phyloP scores from a whole-genome alignment of 1,140 invertebrate genomes.

The Formica exsecta region DNA sequence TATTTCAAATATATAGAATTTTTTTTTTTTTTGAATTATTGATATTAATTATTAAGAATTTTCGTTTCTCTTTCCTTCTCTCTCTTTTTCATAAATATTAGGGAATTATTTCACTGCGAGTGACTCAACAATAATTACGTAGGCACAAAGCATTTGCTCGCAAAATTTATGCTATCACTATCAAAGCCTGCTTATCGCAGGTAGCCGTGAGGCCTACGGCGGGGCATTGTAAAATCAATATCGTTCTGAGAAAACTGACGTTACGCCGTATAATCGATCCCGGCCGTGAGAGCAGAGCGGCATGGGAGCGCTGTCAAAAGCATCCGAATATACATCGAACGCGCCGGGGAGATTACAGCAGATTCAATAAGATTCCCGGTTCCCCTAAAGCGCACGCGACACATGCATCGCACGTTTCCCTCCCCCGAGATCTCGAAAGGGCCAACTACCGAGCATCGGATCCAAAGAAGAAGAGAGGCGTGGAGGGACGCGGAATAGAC shows the following conservation, averaged over 20 bases:
- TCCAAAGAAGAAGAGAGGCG: not conserved
- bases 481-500: slow-evolving; percentile 6
- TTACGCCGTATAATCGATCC: slow-evolving; percentile 60
- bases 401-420: slow-evolving; percentile 51
- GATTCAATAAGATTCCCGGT: slow-evolving; percentile 57
- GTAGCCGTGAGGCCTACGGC: not conserved
- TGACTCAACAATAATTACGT: not conserved
- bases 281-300: slow-evolving; percentile 8
- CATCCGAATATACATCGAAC: slow-evolving; percentile 48
- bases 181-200: slow-evolving; percentile 25
- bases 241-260: slow-evolving; percentile 28
- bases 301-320: slow-evolving; percentile 40
- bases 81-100: not conserved
- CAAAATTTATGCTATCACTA: slow-evolving; percentile 9
- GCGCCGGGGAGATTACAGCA: slow-evolving; percentile 37
- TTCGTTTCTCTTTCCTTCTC: not conserved
- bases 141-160: not conserved
- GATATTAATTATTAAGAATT: not conserved
- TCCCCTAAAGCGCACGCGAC: slow-evolving; percentile 24
- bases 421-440: slow-evolving; percentile 35
- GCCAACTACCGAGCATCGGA: slow-evolving; percentile 35
- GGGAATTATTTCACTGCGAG: not conserved
- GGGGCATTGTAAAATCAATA: slow-evolving; percentile 60
- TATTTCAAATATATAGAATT: not conserved
- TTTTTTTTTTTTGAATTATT: not conserved